Evolutionary conservation across 2,888 invertebrate species (phyloP), one percentile per base, ranked within the genome.

Genomic region (Eumerus sabulonum): DNA sequence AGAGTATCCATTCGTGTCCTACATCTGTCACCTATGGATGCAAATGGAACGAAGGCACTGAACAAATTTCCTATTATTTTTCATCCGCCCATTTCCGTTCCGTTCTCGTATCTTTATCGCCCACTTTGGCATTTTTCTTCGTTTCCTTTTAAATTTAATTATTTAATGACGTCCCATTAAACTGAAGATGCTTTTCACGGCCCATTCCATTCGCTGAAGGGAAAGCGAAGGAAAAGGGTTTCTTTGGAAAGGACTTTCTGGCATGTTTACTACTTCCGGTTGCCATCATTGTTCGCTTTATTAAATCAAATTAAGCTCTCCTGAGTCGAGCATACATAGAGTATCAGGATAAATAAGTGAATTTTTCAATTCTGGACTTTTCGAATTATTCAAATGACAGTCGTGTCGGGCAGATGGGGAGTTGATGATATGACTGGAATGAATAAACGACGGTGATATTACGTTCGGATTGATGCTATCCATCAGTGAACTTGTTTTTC

Each of bases 281-380:
- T 40, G 27, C 17, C 57, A 17, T 51, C 14, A 48, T 60, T 48
- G 45, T 62, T 51, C 51, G 13, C 57, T 63, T 73, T 73, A 73
- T 77, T 73, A 77, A 68, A 77, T 73, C 73, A 73, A 73, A 73
- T 73, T 53, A 77, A 73, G 57, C 17, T 44, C 63, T 63, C 18
- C 59, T 36, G 48, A 51, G 5, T 5, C 36, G 36, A 9, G 36
- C 36, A n/a, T 36, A 36, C 11, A 36, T 36, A 36, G 53, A 62
- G n/a, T n/a, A n/a, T 42, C 67, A 68, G 73, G 77, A 63, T 77
- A 67, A 63, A 68, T 77, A 77, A 73, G 57, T 72, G 56, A 62
- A 72, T 77, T 72, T 77, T 67, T 72, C 57, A 72, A 62, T 53
- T 68, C 47, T 38, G 48, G 62, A 47, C 54, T 73, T 51, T 42